These are phyloP conservation scores for Pedetes capensis DNA, from an alignment of 2,113 vertebrate genomes.

Conservation along the genomic window DNA sequence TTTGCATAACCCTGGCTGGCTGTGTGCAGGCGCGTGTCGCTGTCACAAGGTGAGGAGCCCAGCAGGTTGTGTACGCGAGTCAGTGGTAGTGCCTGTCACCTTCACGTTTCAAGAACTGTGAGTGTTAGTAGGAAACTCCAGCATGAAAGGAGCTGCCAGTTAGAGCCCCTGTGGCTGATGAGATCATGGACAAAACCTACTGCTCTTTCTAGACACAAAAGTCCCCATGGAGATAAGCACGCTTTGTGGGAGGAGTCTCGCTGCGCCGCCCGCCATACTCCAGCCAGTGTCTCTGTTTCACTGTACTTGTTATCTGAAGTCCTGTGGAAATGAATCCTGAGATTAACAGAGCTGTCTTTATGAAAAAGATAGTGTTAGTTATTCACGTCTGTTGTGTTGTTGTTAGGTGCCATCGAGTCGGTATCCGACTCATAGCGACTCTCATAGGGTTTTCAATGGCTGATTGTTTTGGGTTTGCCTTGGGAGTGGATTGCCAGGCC, in stretches of 20 bases:
- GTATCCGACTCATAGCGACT: too few relatives aligned
- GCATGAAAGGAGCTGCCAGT: not conserved
- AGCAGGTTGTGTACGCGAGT: not conserved
- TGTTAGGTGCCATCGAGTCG: too few relatives aligned
- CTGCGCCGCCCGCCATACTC: not conserved
- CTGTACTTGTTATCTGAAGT: not conserved
- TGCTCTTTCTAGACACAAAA: not conserved
- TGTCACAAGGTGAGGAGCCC: not conserved
- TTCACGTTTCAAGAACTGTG: not conserved
- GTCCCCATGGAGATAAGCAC: not conserved
- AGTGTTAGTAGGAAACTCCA: not conserved
- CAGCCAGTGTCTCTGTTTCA: not conserved
- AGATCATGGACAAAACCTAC: conserved; percentile 50
- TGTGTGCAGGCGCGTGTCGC: not conserved
- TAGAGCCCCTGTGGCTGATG: not conserved
- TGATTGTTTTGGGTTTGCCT: too few relatives aligned
- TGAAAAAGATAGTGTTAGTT: conserved; percentile 6
- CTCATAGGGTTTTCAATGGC: too few relatives aligned
- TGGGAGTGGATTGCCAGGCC: too few relatives aligned
- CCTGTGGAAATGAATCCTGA: not conserved
- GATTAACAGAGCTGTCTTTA: not conserved
- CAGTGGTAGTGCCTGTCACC: not conserved
- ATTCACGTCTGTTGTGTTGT: too few relatives aligned
- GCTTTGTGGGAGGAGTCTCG: not conserved
- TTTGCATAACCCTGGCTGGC: not conserved